A percentile compares a stretch with the other conserved stretches of the same genome.
Conservation (phyloP, 2,888 invertebrate species). For the Phoenoteleia sp. region DNA sequence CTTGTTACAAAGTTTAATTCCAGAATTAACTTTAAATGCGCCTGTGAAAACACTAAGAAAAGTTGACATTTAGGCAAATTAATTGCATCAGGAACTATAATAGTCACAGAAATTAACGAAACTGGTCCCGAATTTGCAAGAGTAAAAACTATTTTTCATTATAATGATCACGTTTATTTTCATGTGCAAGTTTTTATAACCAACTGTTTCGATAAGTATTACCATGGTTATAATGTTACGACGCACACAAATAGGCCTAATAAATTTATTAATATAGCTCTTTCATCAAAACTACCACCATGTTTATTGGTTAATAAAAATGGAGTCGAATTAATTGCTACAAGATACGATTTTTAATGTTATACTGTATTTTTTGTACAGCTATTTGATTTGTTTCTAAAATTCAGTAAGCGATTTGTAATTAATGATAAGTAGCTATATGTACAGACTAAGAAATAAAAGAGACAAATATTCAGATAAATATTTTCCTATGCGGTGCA, state of each 20-base stretch:
- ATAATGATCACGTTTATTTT: neutral
- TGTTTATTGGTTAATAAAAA: neutral
- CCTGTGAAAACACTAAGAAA: no score
- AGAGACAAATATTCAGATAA: no score
- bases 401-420: no score
- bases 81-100: neutral
- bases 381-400: no score
- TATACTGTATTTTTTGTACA: no score
- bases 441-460: no score
- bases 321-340: neutral
- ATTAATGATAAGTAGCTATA: no score
- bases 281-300: slow-evolving; percentile 1
- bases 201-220: slow-evolving; percentile 4
- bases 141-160: slow-evolving; percentile 11
- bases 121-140: slow-evolving; percentile 13
- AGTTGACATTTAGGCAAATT: no score
- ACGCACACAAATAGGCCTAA: neutral
- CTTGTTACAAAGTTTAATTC: no score
- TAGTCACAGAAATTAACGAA: slow-evolving; percentile 1
- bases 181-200: neutral
- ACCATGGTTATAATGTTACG: neutral
- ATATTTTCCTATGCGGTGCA: no score
- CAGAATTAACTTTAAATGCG: no score
- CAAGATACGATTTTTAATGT: neutral
- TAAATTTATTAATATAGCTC: neutral